phyloP scores from a whole-genome alignment of 2,113 vertebrate species.

The Hippoglossus stenolepis region DNA sequence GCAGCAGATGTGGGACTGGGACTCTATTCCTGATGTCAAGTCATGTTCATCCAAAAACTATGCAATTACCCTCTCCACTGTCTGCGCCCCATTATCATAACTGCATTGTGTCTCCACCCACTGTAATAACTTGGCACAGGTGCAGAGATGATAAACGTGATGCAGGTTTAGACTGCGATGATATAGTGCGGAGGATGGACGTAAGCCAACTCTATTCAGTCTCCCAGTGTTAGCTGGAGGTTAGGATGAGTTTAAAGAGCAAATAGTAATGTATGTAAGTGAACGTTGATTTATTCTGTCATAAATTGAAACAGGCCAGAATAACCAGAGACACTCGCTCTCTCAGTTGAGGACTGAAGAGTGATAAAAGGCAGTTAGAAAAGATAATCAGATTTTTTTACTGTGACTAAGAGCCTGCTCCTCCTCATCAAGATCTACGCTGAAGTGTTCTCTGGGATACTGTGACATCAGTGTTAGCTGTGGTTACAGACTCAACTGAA shows the following conservation, averaged over 20 bases:
- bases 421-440: background rate
- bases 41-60: slow-evolving; percentile 63
- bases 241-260: background rate
- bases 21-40: slow-evolving; percentile 46
- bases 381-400: background rate
- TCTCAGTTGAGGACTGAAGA: background rate
- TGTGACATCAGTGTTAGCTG: too few species aligned
- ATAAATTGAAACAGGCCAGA: background rate
- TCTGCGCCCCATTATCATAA: slow-evolving; percentile 62
- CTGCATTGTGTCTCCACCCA: slow-evolving; percentile 60
- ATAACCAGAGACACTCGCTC: background rate
- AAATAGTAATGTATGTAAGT: background rate
- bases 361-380: background rate
- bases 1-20: slow-evolving; percentile 51
- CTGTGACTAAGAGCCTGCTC: background rate
- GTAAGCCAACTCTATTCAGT: background rate
- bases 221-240: slow-evolving; percentile 4
- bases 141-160: slow-evolving; percentile 51
- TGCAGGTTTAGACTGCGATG: slow-evolving; percentile 35
- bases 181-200: background rate
- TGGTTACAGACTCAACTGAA: too few species aligned
- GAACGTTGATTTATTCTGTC: background rate
- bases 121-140: slow-evolving; percentile 64
- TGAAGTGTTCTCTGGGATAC: too few species aligned
- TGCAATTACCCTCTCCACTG: slow-evolving; percentile 65